Evolutionary conservation across 2,888 invertebrate species (phyloP).

Genomic region (Gymnocheta viridis): DNA sequence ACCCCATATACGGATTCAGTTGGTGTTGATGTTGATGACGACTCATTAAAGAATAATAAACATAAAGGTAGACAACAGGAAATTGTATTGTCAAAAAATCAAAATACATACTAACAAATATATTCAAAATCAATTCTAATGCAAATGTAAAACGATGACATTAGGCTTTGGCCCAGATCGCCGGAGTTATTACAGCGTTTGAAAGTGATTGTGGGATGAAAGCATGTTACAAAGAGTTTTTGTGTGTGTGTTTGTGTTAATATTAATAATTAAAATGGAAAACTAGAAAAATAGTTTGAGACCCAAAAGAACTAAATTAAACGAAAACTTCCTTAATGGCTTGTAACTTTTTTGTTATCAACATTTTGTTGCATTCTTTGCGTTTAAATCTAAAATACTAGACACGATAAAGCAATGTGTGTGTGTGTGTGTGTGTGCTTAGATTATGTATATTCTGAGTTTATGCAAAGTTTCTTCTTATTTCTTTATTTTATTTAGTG

Average conservation of each 20-base stretch:
- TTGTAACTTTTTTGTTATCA: constrained; percentile 52
- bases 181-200: constrained; percentile 16
- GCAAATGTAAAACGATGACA: constrained; percentile 54
- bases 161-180: constrained; percentile 13
- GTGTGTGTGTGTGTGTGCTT: background rate
- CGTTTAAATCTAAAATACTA: constrained; percentile 42
- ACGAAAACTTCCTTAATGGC: constrained; percentile 71
- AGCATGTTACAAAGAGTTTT: constrained; percentile 19
- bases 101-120: constrained; percentile 63
- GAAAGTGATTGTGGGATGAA: constrained; percentile 47
- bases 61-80: constrained; percentile 64
- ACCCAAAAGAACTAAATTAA: constrained; percentile 47
- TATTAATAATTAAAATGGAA: constrained; percentile 6
- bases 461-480: constrained; percentile 22
- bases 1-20: background rate
- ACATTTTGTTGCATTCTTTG: constrained; percentile 47
- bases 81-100: constrained; percentile 58
- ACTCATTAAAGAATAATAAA: constrained; percentile 70
- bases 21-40: constrained; percentile 64
- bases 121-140: constrained; percentile 53
- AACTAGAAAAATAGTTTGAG: background rate
- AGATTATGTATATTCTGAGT: background rate
- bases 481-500: constrained; percentile 34
- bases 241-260: background rate
- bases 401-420: constrained; percentile 24